Conservation (phyloP, 2,113 vertebrate genomes). For the Sitta europaea region DNA sequence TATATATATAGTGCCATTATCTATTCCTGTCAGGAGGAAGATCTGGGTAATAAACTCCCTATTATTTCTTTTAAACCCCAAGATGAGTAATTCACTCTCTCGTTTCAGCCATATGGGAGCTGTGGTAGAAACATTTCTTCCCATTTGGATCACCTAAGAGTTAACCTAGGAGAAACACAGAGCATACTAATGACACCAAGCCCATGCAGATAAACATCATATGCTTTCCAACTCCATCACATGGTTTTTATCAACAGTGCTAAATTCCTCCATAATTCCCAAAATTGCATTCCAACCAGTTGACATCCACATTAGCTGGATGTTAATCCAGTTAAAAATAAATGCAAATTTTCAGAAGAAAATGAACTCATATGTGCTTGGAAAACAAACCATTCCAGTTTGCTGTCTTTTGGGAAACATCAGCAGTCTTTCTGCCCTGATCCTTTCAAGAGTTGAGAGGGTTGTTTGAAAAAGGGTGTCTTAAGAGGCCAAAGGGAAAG, state of each 20-base stretch:
- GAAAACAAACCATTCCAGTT: slow-evolving; percentile 34
- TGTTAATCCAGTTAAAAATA: slow-evolving; percentile 70
- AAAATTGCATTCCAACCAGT: slow-evolving; percentile 68
- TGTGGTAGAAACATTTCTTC: not conserved
- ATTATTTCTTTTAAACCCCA: not conserved
- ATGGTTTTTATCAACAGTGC: slow-evolving; percentile 73
- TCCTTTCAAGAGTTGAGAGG: not conserved
- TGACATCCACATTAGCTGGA: slow-evolving; percentile 71
- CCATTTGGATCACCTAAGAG: slow-evolving; percentile 5
- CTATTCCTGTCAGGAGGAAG: not conserved
- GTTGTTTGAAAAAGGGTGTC: not conserved
- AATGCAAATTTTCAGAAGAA: slow-evolving; percentile 61
- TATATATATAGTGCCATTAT: not conserved
- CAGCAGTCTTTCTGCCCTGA: not conserved
- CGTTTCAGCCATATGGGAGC: not conserved
- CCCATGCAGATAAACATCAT: slow-evolving; percentile 41
- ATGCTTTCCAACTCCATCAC: slow-evolving; percentile 43
- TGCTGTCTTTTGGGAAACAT: slow-evolving; percentile 3
- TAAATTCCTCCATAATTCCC: slow-evolving; percentile 52
- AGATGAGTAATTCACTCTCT: not conserved
- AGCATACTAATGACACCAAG: slow-evolving; percentile 8
- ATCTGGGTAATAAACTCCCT: not conserved
- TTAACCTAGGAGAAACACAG: slow-evolving; percentile 35
- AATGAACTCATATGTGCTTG: slow-evolving; percentile 42
- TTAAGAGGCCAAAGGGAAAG: not conserved